Conservation (phyloP, 1,140 invertebrate genomes). For the Drosophila pandora region DNA sequence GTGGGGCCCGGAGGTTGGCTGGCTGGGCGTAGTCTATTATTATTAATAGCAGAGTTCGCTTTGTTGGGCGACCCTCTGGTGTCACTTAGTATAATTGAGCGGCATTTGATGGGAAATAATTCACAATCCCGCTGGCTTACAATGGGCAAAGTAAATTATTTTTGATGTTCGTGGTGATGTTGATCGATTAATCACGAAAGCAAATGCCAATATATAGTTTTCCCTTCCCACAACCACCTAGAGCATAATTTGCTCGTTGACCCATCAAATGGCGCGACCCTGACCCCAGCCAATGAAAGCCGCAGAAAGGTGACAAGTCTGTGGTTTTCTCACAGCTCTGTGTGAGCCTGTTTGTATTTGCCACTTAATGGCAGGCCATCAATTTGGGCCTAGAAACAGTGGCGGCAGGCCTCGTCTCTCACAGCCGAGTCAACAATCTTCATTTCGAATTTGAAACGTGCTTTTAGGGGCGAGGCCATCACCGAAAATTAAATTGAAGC, state of each 20-base stretch:
- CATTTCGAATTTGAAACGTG: slow-evolving; percentile 50
- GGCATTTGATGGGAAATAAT: slow-evolving; percentile 73
- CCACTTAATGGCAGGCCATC: slow-evolving; percentile 66
- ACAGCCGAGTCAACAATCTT: slow-evolving; percentile 27
- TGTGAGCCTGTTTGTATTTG: slow-evolving; percentile 28
- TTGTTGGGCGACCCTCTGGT: slow-evolving; percentile 48
- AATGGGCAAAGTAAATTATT: slow-evolving; percentile 46
- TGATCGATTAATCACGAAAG: slow-evolving; percentile 67
- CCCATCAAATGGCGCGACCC: slow-evolving; percentile 15
- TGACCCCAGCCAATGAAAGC: slow-evolving; percentile 17
- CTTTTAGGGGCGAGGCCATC: slow-evolving; percentile 20
- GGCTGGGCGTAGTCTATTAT: slow-evolving; percentile 56
- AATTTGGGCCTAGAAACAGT: slow-evolving; percentile 37
- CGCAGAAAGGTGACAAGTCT: slow-evolving; percentile 46
- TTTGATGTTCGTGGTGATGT: slow-evolving; percentile 67
- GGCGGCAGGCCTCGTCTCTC: neutral
- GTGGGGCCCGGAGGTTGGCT: slow-evolving; percentile 11
- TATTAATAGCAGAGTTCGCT: slow-evolving; percentile 64
- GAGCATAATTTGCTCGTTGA: slow-evolving; percentile 18
- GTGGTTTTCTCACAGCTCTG: slow-evolving; percentile 50
- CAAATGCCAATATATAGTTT: slow-evolving; percentile 37
- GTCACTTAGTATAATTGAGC: slow-evolving; percentile 79
- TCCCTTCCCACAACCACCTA: slow-evolving; percentile 8
- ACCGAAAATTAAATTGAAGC: slow-evolving; percentile 51
- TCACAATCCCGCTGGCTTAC: slow-evolving; percentile 57